Percentiles rank a stretch among this genome's conserved stretches.
phyloP scores from a whole-genome alignment of 2,888 invertebrate genomes.

The Theretra japonica region DNA sequence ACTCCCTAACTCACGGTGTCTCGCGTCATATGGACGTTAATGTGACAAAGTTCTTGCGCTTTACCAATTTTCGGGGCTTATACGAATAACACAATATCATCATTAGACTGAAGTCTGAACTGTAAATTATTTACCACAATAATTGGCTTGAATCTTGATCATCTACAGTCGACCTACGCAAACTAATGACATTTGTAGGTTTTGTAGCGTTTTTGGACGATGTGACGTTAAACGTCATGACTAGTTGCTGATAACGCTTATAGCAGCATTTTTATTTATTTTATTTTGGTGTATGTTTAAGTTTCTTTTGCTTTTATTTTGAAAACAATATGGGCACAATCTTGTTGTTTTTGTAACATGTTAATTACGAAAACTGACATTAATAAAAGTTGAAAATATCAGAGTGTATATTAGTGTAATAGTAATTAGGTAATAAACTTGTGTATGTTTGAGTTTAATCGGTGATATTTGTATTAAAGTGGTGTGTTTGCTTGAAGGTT shows the following conservation, averaged over 20 bases:
- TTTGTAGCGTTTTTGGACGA: neutral
- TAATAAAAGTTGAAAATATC: neutral
- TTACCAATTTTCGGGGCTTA: too few relatives aligned
- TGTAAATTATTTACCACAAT: neutral
- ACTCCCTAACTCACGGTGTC: too few relatives aligned
- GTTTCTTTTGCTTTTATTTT: neutral
- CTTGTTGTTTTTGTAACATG: neutral
- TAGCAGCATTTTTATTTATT: slow-evolving; percentile 3
- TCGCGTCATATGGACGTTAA: too few relatives aligned
- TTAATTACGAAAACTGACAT: neutral
- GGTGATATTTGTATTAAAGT: slow-evolving; percentile 24
- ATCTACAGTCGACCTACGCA: neutral
- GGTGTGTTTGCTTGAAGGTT: slow-evolving; percentile 68
- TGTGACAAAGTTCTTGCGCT: too few relatives aligned
- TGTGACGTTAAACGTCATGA: neutral
- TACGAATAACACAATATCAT: too few relatives aligned
- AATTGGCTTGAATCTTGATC: neutral
- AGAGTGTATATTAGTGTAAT: neutral
- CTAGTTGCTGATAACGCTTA: neutral
- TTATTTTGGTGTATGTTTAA: neutral
- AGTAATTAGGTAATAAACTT: neutral
- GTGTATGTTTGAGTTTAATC: neutral
- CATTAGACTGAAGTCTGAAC: neutral
- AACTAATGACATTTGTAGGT: neutral
- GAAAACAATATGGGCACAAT: too few relatives aligned